Conservation (phyloP, 64 coral and sea anemone genomes). For the Dendrophyllia cribrosa region DNA sequence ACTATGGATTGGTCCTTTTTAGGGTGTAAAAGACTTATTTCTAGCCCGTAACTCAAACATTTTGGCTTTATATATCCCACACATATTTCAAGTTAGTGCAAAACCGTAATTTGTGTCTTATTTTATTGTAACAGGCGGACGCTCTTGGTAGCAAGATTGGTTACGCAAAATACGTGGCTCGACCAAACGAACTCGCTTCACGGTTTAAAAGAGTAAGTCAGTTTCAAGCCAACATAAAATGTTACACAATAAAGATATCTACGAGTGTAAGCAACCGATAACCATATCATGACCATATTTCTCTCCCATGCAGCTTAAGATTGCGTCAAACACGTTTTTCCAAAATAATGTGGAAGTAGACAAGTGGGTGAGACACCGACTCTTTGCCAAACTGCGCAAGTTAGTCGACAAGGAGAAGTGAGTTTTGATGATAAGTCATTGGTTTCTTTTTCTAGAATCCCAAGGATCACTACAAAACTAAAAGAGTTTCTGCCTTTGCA, state of each 20-base stretch:
- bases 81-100: too few relatives aligned
- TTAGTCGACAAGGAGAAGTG: conserved; percentile 95
- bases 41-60: too few relatives aligned
- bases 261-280: not conserved
- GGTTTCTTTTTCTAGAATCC: conserved; percentile 56
- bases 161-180: conserved; percentile 87
- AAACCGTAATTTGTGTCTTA: not conserved
- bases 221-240: not conserved
- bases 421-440: conserved; percentile 12
- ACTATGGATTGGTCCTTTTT: too few relatives aligned
- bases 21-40: too few relatives aligned
- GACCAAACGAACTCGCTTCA: conserved; percentile 73
- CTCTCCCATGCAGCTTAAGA: conserved; percentile 53
- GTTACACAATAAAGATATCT: too few relatives aligned
- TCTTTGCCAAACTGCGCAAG: conserved; percentile 91
- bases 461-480: conserved; percentile 71
- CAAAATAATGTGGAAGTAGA: conserved; percentile 95
- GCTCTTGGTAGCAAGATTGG: conserved; percentile 92
- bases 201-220: conserved; percentile 77
- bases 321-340: conserved; percentile 78
- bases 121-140: conserved; percentile 65
- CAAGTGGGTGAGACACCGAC: conserved; percentile 86
- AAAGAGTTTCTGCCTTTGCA: too few relatives aligned
- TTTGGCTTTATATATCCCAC: too few relatives aligned
- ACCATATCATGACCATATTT: not conserved